Evolutionary conservation across 2,888 invertebrate genomes (phyloP).

Genomic region (Acanthosepion pharaonis): DNA sequence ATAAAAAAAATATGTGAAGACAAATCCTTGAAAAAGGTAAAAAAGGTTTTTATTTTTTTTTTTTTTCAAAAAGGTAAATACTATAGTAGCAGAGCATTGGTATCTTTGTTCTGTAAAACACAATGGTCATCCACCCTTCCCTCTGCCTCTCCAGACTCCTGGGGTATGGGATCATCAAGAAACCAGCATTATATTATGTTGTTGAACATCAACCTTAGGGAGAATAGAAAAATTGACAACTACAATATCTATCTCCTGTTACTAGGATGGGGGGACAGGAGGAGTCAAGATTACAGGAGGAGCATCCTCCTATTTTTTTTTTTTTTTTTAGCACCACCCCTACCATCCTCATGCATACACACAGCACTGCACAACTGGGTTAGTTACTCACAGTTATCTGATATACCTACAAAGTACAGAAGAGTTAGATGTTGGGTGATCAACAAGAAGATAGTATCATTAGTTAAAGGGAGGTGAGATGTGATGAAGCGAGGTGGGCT

Average conservation of each 20-base stretch:
- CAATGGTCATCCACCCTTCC: background rate
- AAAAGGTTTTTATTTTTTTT: background rate
- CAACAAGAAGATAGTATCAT: slow-evolving; percentile 5
- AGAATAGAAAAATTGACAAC: background rate
- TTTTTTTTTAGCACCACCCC: background rate
- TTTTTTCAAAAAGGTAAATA: background rate
- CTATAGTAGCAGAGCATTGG: background rate
- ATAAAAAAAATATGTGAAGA: background rate
- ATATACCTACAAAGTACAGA: background rate
- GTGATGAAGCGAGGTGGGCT: background rate
- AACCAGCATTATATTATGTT: background rate
- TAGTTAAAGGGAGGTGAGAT: background rate
- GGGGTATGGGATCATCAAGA: background rate
- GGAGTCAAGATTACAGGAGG: background rate
- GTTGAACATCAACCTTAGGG: background rate
- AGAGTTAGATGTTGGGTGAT: background rate
- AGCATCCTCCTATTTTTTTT: background rate
- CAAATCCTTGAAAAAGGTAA: background rate
- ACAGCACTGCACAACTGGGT: background rate
- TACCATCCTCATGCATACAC: background rate
- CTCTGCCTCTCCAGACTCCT: background rate
- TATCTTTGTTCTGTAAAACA: background rate
- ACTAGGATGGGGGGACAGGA: background rate
- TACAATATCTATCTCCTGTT: background rate
- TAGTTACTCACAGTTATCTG: slow-evolving; percentile 9